A percentile compares a stretch with the other conserved stretches of the same genome.
phyloP scores from a whole-genome alignment of 2,113 vertebrate genomes.

The Epinephelus moara region DNA sequence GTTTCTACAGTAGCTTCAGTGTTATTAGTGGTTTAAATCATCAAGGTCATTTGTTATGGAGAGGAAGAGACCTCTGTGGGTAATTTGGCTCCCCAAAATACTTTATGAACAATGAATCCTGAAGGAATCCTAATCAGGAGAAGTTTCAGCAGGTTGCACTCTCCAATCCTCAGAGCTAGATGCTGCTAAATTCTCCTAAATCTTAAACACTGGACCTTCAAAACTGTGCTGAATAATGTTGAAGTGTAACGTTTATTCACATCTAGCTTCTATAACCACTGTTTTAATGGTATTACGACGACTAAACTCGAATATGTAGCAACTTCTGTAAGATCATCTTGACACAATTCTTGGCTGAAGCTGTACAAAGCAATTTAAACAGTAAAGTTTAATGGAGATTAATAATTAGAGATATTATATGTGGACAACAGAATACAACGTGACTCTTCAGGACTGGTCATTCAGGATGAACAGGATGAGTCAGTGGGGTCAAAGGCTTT shows the following conservation, averaged over 20 bases:
- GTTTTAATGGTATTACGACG: not conserved
- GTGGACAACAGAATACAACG: not conserved
- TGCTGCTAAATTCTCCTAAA: too few species aligned
- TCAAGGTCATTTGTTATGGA: too few species aligned
- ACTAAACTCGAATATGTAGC: not conserved
- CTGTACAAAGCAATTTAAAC: not conserved
- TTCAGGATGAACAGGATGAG: not conserved
- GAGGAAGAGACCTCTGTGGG: too few species aligned
- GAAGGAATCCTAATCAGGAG: too few species aligned
- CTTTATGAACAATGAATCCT: too few species aligned
- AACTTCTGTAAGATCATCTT: not conserved
- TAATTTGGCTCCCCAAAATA: too few species aligned
- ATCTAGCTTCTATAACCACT: not conserved
- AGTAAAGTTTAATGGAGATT: not conserved
- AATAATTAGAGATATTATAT: not conserved
- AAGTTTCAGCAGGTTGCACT: too few species aligned
- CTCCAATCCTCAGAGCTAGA: too few species aligned
- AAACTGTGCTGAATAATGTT: not conserved
- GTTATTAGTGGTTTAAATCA: too few species aligned
- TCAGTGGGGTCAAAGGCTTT: constrained; percentile 11
- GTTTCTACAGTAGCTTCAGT: too few species aligned
- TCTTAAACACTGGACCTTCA: not conserved
- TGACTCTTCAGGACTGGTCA: not conserved
- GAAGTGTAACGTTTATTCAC: too few species aligned
- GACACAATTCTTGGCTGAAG: not conserved